Base-by-base conservation (phyloP, 1,140 invertebrate genomes). In the Neotoxoptera formosana region DNA sequence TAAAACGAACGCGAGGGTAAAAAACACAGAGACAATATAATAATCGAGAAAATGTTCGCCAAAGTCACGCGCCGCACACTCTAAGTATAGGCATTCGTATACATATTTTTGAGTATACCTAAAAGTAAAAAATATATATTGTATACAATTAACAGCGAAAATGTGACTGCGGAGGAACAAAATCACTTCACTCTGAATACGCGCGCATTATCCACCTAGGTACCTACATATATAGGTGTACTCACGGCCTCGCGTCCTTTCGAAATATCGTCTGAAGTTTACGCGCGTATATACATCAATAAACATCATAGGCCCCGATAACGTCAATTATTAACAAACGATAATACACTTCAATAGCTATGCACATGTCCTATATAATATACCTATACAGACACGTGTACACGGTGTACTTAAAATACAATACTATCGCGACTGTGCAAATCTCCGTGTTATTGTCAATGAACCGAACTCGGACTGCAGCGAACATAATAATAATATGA, bases 281-380 rank as follows among this genome's bases (percentile, higher is more conserved):
- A 20, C n/a, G 30, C 30, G 14, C 41, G 4, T 41, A 41, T 41
- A 41, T 41, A 41, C 41, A 7, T 14, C n/a, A 76, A 41, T 41
- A 41, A 2, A 41, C 41, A 7, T 14, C n/a, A 76, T 17, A 76
- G n/a, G 14, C 60, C 30, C 30, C 60, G n/a, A 76, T 76, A 76
- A 76, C 60, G 60, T 76, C 60, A 76, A n/a, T 76, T 76, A 76
- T 76, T 76, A 76, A 76, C 60, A 76, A 76, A n/a, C n/a, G n/a
- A n/a, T 41, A 41, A 41, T n/a, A n/a, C 30, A 20, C 60, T n/a
- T 67, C 60, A 76, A 76, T 34, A 76, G 60, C 30, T 34, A 41
- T 41, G 14, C 60, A 17, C 60, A 7, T 76, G 60, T 76, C 11
- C 60, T n/a, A 17, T 41, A 41, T 41, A 41, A 41, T 41, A 41